These are phyloP conservation scores for Aplysia californica DNA, from an alignment of 1,140 invertebrate species.

Conservation along the genomic window DNA sequence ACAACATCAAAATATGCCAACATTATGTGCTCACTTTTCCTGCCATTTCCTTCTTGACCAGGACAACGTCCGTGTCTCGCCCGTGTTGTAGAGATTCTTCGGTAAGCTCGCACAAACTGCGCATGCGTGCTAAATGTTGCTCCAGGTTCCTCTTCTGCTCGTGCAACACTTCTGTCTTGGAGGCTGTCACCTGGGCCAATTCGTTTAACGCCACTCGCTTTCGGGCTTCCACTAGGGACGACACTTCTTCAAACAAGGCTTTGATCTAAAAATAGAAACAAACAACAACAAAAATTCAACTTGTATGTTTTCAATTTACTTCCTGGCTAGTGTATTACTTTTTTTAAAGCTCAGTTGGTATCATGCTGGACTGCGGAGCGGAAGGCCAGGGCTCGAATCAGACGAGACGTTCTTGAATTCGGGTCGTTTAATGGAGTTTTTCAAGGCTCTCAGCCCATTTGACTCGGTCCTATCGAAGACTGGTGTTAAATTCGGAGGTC, in stretches of 20 bases:
- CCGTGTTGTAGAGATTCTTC: constrained; percentile 69
- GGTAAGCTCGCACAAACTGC: constrained; percentile 68
- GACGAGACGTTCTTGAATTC: constrained; percentile 58
- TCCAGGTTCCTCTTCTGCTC: constrained; percentile 67
- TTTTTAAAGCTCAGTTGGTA: no score
- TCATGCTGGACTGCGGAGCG: no score
- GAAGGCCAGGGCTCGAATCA: constrained; percentile 50
- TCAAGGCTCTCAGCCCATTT: no score
- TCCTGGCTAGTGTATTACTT: not conserved
- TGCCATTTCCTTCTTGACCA: constrained; percentile 72
- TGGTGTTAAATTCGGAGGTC: no score
- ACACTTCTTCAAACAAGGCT: constrained; percentile 64
- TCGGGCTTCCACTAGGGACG: constrained; percentile 63
- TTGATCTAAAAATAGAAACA: constrained; percentile 50
- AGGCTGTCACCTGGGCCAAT: constrained; percentile 63
- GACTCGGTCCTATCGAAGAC: no score
- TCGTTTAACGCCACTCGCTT: constrained; percentile 67
- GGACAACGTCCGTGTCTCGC: constrained; percentile 70
- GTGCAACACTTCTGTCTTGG: constrained; percentile 68
- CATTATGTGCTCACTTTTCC: constrained; percentile 65
- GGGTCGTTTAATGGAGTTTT: no score
- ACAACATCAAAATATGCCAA: no score
- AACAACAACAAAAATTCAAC: not conserved
- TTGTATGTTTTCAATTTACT: not conserved
- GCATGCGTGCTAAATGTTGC: constrained; percentile 66